These are phyloP conservation scores for Rhogogaster chlorosoma DNA, from an alignment of 2,888 invertebrate species.

Conservation along the genomic window DNA sequence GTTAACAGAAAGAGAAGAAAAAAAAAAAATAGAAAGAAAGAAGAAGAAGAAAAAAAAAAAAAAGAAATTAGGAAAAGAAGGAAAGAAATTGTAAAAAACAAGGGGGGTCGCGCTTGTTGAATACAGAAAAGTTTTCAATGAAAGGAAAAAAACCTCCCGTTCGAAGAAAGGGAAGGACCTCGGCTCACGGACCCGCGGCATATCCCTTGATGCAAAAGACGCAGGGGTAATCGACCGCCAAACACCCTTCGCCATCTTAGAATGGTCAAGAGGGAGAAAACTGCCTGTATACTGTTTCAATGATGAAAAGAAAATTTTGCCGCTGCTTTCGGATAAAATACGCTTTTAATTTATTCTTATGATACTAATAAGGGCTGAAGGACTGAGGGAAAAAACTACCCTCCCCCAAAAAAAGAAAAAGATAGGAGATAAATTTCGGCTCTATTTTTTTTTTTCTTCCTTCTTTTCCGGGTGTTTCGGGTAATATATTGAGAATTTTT, in stretches of 20 bases:
- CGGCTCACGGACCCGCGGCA: not conserved
- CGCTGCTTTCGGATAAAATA: not conserved
- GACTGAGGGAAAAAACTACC: not conserved
- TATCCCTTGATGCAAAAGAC: conserved; percentile 17
- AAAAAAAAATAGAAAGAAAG: not conserved
- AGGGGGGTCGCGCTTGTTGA: not conserved
- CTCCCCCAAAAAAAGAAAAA: not conserved
- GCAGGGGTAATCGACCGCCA: conserved; percentile 40
- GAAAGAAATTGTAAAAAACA: not conserved
- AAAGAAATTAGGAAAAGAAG: not conserved
- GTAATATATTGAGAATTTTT: not conserved
- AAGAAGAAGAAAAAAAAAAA: not conserved
- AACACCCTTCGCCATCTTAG: conserved; percentile 33
- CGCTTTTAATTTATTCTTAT: no score
- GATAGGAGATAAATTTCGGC: not conserved
- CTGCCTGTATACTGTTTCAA: not conserved
- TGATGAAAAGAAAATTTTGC: not conserved
- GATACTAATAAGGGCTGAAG: not conserved
- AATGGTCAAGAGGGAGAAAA: conserved; percentile 11
- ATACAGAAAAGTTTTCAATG: conserved; percentile 4
- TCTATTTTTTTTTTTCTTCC: not conserved
- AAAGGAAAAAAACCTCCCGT: not conserved
- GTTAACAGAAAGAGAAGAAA: not conserved
- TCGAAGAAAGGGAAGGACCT: not conserved
- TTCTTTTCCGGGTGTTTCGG: not conserved